Evolutionary conservation across 2,888 invertebrate species (phyloP).

Genomic region (Agriopis aurantiaria): DNA sequence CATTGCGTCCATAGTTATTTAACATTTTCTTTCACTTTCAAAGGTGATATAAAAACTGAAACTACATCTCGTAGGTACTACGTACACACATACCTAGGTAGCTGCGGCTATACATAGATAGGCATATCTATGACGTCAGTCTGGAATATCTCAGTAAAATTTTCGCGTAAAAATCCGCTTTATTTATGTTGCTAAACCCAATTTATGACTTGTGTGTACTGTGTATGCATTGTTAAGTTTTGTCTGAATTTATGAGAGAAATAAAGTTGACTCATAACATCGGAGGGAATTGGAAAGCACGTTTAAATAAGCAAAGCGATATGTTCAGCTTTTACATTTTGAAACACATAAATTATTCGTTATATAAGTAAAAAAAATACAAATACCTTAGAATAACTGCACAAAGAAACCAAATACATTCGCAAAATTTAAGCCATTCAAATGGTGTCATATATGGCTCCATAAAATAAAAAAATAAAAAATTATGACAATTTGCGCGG

Average conservation of each 20-base stretch:
- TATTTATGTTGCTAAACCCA: conserved; percentile 28
- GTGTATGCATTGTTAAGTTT: conserved; percentile 25
- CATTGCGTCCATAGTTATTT: too few relatives aligned
- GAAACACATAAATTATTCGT: not conserved
- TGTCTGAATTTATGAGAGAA: conserved; percentile 19
- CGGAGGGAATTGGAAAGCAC: not conserved
- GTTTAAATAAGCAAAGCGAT: not conserved
- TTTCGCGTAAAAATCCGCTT: conserved; percentile 12
- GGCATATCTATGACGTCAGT: too few relatives aligned
- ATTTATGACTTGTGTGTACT: conserved; percentile 18
- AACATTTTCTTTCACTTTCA: too few relatives aligned
- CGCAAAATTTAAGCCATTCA: too few relatives aligned
- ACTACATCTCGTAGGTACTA: too few relatives aligned
- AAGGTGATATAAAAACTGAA: too few relatives aligned
- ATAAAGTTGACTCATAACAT: conserved; percentile 17
- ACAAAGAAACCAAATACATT: too few relatives aligned
- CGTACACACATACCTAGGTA: not conserved
- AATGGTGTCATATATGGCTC: too few relatives aligned
- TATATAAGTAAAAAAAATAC: not conserved
- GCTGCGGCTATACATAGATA: too few relatives aligned
- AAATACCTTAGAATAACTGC: too few relatives aligned
- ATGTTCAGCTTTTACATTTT: not conserved
- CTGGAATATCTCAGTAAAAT: conserved; percentile 6
- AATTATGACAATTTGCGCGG: too few relatives aligned
- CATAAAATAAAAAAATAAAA: too few relatives aligned